Conservation (phyloP, 1,140 invertebrate species). For the Gonatopus flavifemur region DNA sequence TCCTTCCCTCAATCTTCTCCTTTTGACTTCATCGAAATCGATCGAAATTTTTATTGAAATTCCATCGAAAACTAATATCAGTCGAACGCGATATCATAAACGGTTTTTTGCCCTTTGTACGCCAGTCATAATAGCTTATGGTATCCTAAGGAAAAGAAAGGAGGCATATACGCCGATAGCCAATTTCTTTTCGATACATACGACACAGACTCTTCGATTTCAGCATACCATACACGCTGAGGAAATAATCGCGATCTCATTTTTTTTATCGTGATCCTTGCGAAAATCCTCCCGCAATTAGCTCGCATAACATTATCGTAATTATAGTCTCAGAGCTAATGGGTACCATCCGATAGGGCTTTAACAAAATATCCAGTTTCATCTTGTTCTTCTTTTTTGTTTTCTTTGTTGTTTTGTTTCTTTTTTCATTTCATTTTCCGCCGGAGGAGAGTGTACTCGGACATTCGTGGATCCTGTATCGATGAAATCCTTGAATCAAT, state of each 20-base stretch:
- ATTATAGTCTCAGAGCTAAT: conserved; percentile 34
- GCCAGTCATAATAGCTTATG: too few relatives aligned
- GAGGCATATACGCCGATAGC: conserved; percentile 27
- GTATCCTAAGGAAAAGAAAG: not conserved
- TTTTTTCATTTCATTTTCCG: not conserved
- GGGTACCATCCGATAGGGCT: conserved; percentile 25
- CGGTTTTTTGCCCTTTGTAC: too few relatives aligned
- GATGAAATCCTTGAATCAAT: too few relatives aligned
- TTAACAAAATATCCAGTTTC: conserved; percentile 23
- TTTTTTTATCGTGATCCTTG: conserved; percentile 44
- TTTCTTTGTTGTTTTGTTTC: not conserved
- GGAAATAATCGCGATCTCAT: conserved; percentile 42
- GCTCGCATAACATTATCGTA: conserved; percentile 48
- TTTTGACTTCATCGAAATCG: too few relatives aligned
- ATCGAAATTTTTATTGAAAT: too few relatives aligned
- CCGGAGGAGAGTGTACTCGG: too few relatives aligned
- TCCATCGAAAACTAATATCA: too few relatives aligned
- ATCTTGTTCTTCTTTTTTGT: not conserved
- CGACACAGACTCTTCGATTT: conserved; percentile 16
- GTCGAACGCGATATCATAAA: too few relatives aligned
- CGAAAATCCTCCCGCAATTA: conserved; percentile 47
- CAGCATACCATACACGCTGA: too few relatives aligned
- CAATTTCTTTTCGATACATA: conserved; percentile 35
- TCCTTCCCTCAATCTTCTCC: too few relatives aligned
- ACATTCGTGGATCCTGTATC: too few relatives aligned